phyloP scores from a whole-genome alignment of 1,140 invertebrate species.

The Psix sp. region DNA sequence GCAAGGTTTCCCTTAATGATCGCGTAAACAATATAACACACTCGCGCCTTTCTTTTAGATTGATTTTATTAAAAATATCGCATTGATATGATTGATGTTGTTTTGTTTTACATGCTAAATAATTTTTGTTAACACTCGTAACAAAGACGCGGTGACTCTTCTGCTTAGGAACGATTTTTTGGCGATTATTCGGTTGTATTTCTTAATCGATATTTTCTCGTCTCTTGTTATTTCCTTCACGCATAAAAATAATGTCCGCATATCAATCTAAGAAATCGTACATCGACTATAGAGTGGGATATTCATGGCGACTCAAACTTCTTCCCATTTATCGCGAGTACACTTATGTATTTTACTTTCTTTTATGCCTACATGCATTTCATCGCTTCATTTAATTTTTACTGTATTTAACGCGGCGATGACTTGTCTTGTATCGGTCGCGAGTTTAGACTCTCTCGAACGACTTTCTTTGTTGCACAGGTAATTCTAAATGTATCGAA shows the following conservation, averaged over 20 bases:
- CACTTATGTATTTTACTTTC: not conserved
- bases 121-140: not conserved
- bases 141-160: not conserved
- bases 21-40: not conserved
- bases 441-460: conserved; percentile 20
- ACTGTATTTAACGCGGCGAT: not conserved
- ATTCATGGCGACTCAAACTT: not conserved
- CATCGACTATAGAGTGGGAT: not conserved
- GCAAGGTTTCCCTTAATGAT: not conserved
- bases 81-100: not conserved
- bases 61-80: not conserved
- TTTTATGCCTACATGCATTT: not conserved
- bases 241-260: not conserved
- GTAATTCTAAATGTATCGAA: conserved; percentile 8
- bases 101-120: not conserved
- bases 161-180: not conserved
- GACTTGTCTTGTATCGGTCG: conserved; percentile 4
- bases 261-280: not conserved
- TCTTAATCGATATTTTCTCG: not conserved
- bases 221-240: not conserved
- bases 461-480: conserved; percentile 12
- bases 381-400: not conserved
- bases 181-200: not conserved
- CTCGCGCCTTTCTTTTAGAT: not conserved
- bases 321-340: not conserved